Conservation (phyloP, 1,140 invertebrate genomes). For the Drosophila asahinai region DNA sequence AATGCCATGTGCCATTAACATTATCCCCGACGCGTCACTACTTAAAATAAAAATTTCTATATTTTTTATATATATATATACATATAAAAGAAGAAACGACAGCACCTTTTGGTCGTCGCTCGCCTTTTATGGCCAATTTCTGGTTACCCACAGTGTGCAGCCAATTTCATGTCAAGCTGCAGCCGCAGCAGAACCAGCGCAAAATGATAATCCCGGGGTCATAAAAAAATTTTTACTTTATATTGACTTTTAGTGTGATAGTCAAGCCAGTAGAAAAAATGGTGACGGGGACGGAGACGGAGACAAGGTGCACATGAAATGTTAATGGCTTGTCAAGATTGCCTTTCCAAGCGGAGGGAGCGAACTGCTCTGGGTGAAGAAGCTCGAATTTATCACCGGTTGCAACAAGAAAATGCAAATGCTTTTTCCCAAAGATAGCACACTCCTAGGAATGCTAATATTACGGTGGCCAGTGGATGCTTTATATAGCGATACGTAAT, state of each 20-base stretch:
- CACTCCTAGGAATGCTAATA: too few relatives aligned
- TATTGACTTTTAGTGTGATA: slow-evolving; percentile 83
- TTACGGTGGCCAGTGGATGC: not conserved
- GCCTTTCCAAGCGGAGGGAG: slow-evolving; percentile 42
- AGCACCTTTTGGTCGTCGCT: slow-evolving; percentile 77
- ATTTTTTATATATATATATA: slow-evolving; percentile 70
- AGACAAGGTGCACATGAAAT: slow-evolving; percentile 81
- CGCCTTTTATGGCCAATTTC: slow-evolving; percentile 82
- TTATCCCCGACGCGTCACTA: slow-evolving; percentile 83
- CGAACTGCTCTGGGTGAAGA: slow-evolving; percentile 10
- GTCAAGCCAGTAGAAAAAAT: slow-evolving; percentile 65
- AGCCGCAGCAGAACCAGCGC: slow-evolving; percentile 37
- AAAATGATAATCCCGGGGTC: slow-evolving; percentile 81
- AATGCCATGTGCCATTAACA: slow-evolving; percentile 84
- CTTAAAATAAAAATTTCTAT: slow-evolving; percentile 84
- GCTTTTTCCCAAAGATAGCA: not conserved
- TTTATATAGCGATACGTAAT: not conserved
- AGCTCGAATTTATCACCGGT: slow-evolving; percentile 61
- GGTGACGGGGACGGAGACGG: slow-evolving; percentile 17
- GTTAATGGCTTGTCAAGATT: slow-evolving; percentile 83
- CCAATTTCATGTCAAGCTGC: slow-evolving; percentile 83
- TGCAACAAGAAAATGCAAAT: slow-evolving; percentile 53
- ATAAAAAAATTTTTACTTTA: slow-evolving; percentile 82
- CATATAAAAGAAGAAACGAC: slow-evolving; percentile 30
- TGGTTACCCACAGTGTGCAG: slow-evolving; percentile 81